phyloP scores from a whole-genome alignment of 2,113 vertebrate species.

The Dendropsophus ebraccatus region DNA sequence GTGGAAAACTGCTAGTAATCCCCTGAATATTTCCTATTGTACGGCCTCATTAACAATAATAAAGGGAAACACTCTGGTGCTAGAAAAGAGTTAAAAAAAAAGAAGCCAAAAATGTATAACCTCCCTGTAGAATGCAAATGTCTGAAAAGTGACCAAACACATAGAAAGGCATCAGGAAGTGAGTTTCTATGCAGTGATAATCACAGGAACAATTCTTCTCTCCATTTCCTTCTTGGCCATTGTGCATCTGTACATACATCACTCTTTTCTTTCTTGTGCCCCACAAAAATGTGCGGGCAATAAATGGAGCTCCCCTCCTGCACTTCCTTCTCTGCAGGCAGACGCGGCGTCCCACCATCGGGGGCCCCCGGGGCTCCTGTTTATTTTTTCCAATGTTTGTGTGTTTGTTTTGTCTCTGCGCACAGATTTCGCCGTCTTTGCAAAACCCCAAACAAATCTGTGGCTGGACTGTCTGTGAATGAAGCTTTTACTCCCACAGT shows the following conservation, averaged over 20 bases:
- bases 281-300: conserved; percentile 51
- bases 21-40: not conserved
- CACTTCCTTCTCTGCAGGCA: conserved; percentile 42
- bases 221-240: conserved; percentile 48
- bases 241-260: conserved; percentile 30
- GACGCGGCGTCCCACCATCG: conserved; percentile 59
- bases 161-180: conserved; percentile 43
- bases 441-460: conserved; percentile 84
- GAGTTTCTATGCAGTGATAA: conserved; percentile 32
- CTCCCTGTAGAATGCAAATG: not conserved
- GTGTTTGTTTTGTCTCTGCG: conserved; percentile 83
- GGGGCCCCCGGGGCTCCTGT: conserved; percentile 70
- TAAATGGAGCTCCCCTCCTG: conserved; percentile 53
- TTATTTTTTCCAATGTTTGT: conserved; percentile 78
- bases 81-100: not conserved
- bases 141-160: not conserved
- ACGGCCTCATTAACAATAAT: too few relatives aligned
- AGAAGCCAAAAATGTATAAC: not conserved
- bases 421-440: conserved; percentile 76
- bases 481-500: conserved; percentile 82
- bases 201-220: conserved; percentile 51
- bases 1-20: not conserved
- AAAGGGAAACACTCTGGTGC: too few relatives aligned
- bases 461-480: conserved; percentile 81
- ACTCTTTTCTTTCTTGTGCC: conserved; percentile 33